These are phyloP conservation scores for Pemphigus obesinymphae DNA, from an alignment of 1,140 invertebrate species.

Conservation along the genomic window DNA sequence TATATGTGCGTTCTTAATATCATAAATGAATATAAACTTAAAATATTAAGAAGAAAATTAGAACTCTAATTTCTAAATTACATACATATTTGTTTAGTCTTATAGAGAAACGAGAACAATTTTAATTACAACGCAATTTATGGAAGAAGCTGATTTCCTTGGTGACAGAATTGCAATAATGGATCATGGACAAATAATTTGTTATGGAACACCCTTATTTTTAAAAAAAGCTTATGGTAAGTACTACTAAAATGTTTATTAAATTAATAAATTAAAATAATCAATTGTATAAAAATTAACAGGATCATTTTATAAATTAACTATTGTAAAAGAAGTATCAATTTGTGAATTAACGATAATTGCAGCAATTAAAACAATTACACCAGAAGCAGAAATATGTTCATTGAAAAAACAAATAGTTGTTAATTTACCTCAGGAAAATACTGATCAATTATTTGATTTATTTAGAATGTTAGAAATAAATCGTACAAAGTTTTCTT, in stretches of 20 bases:
- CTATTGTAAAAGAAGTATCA: background rate
- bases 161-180: too few relatives aligned
- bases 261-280: background rate
- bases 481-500: slow-evolving; percentile 52
- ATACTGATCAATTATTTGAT: slow-evolving; percentile 49
- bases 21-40: too few relatives aligned
- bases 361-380: slow-evolving; percentile 50
- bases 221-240: slow-evolving; percentile 80
- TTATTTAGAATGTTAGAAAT: slow-evolving; percentile 57
- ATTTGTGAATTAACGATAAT: background rate
- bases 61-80: too few relatives aligned
- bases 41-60: too few relatives aligned
- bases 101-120: slow-evolving; percentile 53
- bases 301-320: slow-evolving; percentile 25
- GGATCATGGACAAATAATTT: too few relatives aligned
- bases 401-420: slow-evolving; percentile 52
- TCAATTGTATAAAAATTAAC: background rate
- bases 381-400: slow-evolving; percentile 52
- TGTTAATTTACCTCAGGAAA: slow-evolving; percentile 50
- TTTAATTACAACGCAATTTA: too few relatives aligned
- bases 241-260: too few relatives aligned
- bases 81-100: too few relatives aligned
- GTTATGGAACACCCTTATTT: too few relatives aligned
- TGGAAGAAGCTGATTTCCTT: too few relatives aligned
- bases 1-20: too few relatives aligned